Conservation (phyloP, 2,113 vertebrate species). For the Vimba vimba region DNA sequence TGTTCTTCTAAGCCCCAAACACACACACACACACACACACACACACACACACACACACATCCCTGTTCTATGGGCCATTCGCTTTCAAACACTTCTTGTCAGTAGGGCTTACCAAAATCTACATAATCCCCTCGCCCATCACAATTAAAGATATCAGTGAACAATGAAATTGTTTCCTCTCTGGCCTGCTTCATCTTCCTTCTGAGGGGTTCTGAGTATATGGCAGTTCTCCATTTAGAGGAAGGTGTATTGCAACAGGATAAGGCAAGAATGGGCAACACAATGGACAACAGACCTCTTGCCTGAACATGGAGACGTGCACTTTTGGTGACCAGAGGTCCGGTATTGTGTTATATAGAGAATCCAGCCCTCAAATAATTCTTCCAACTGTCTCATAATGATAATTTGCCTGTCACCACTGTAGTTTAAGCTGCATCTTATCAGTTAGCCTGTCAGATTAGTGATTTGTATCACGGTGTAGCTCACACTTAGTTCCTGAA, state of each 20-base stretch:
- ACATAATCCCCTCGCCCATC: slow-evolving; percentile 81
- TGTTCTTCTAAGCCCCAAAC: slow-evolving; percentile 78
- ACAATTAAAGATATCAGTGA: slow-evolving; percentile 85
- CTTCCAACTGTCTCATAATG: slow-evolving; percentile 19
- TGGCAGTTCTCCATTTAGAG: slow-evolving; percentile 55
- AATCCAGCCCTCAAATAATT: slow-evolving; percentile 16
- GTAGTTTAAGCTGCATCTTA: slow-evolving; percentile 34
- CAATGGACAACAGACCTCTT: slow-evolving; percentile 21
- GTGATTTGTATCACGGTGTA: slow-evolving; percentile 3
- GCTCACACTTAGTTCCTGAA: slow-evolving; percentile 8
- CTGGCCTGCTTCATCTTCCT: slow-evolving; percentile 78
- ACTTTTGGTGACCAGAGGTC: slow-evolving; percentile 24
- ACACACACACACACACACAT: slow-evolving; percentile 73
- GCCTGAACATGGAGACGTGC: not conserved
- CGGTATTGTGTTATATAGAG: not conserved
- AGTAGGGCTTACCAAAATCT: slow-evolving; percentile 82
- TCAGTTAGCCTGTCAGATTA: slow-evolving; percentile 42
- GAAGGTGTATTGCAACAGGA: slow-evolving; percentile 37
- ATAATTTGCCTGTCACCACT: slow-evolving; percentile 35
- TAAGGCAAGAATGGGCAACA: slow-evolving; percentile 38
- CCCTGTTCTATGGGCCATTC: slow-evolving; percentile 79
- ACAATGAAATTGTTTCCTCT: slow-evolving; percentile 84
- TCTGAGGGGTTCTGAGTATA: slow-evolving; percentile 62
- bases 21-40: no score
- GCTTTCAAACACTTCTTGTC: slow-evolving; percentile 82